These are phyloP conservation scores for Perodicticus potto DNA, from an alignment of 2,797 vertebrate species.

Conservation along the genomic window DNA sequence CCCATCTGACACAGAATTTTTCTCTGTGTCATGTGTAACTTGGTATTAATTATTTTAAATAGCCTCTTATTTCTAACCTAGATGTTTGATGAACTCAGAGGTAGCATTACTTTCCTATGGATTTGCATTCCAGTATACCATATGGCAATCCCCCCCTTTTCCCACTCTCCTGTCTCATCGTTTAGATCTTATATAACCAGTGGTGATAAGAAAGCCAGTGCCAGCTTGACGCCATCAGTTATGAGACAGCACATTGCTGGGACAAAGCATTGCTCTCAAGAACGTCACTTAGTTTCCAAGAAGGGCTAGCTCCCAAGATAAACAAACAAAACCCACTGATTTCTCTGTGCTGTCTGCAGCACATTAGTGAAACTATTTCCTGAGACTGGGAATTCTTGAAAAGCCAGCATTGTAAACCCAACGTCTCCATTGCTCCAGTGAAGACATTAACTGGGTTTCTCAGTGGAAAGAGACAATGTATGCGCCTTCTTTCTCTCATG, in stretches of 20 bases:
- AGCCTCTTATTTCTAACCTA: slow-evolving; percentile 34
- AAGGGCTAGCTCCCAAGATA: slow-evolving; percentile 41
- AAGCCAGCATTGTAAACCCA: slow-evolving; percentile 4
- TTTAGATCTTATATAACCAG: slow-evolving; percentile 33
- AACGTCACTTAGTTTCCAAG: slow-evolving; percentile 1
- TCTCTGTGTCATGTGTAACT: not conserved
- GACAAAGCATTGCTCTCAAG: not conserved
- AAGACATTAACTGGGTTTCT: not conserved
- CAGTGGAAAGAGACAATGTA: not conserved
- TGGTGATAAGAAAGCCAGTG: not conserved
- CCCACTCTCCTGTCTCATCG: not conserved
- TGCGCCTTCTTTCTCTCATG: not conserved
- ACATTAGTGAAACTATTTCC: slow-evolving; percentile 6
- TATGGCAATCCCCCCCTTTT: not conserved
- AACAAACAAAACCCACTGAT: not conserved
- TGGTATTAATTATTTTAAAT: slow-evolving; percentile 25
- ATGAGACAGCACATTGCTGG: not conserved
- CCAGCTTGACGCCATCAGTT: not conserved
- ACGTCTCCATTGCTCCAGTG: not conserved
- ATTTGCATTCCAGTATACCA: not conserved
- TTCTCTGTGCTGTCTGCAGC: not conserved
- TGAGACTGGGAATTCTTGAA: slow-evolving; percentile 44
- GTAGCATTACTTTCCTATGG: not conserved
- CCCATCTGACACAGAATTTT: not conserved
- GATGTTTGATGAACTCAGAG: slow-evolving; percentile 6